phyloP scores from a whole-genome alignment of 2,113 vertebrate species.

The Parus major region DNA sequence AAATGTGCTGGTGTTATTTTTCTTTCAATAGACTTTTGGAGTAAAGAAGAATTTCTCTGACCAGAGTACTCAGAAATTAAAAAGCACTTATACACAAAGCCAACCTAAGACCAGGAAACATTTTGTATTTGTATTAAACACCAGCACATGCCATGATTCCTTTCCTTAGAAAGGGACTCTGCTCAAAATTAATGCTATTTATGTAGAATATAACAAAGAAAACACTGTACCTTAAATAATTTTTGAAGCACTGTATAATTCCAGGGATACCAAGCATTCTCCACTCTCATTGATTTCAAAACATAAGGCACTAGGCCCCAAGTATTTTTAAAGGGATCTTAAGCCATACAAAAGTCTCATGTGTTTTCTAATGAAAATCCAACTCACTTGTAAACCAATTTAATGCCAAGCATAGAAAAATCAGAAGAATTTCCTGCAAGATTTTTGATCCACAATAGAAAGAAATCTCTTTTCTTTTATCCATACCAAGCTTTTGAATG shows the following conservation, averaged over 20 bases:
- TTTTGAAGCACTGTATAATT: not conserved
- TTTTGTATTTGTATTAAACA: not conserved
- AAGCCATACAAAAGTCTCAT: not conserved
- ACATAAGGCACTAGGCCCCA: not conserved
- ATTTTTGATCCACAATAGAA: not conserved
- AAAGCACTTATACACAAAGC: not conserved
- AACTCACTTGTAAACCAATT: not conserved
- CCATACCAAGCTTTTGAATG: not conserved
- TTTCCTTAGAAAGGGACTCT: not conserved
- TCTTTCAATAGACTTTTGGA: not conserved
- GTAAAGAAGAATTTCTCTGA: not conserved
- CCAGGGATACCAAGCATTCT: not conserved
- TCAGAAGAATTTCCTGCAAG: not conserved
- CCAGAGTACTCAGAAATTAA: not conserved
- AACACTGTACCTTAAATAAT: not conserved
- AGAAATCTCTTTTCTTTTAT: not conserved
- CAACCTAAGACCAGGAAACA: not conserved
- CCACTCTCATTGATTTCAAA: not conserved
- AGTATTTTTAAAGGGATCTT: not conserved
- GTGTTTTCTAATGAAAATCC: not conserved
- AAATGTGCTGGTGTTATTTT: not conserved
- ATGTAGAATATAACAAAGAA: not conserved
- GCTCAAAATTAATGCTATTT: not conserved
- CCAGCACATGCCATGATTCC: not conserved
- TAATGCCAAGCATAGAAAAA: not conserved